A percentile compares a stretch with the other conserved stretches of the same genome.
Evolutionary conservation across 2,888 invertebrate species (phyloP).

Genomic region (Tetramorium bicarinatum): DNA sequence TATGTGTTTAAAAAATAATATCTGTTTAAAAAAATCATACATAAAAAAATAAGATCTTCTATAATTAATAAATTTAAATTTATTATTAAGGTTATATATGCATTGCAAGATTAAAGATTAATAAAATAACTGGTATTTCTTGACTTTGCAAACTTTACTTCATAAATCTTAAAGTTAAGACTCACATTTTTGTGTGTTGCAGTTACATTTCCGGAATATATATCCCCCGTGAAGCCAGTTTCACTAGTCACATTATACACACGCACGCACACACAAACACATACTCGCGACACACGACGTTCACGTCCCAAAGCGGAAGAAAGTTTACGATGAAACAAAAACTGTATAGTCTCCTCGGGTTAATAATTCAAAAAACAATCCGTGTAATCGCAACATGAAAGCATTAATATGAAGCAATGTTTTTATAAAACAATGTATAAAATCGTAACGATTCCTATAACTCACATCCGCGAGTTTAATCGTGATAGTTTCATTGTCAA

Average conservation of each 20-base stretch:
- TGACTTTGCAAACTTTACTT: neutral
- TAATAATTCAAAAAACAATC: conserved; percentile 9
- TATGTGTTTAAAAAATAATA: neutral
- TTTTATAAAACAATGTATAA: neutral
- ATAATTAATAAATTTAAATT: neutral
- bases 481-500: neutral
- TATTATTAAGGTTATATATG: neutral
- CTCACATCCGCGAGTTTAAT: neutral
- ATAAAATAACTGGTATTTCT: neutral
- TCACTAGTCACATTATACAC: neutral
- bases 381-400: neutral
- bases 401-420: neutral
- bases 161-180: conserved; percentile 4
- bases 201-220: neutral
- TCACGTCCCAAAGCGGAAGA: neutral
- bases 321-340: neutral
- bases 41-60: neutral
- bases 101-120: neutral
- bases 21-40: neutral
- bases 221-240: neutral
- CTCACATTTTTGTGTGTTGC: conserved; percentile 9
- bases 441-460: neutral
- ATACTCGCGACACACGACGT: neutral
- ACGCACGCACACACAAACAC: neutral
- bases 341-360: neutral